Conservation (phyloP, 1,140 invertebrate species). For the Hyphantria cunea region DNA sequence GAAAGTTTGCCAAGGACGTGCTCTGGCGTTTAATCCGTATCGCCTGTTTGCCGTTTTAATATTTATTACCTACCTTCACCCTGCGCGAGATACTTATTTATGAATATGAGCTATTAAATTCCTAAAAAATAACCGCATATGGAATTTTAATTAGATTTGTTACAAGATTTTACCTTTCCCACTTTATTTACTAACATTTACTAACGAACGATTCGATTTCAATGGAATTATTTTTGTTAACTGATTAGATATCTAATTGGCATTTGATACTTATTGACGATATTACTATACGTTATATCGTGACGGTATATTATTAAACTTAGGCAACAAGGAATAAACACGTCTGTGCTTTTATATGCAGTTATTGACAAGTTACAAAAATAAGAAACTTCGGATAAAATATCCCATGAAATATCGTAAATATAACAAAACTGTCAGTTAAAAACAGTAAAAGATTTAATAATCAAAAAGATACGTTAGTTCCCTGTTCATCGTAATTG, state of each 20-base stretch:
- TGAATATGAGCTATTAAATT: conserved; percentile 43
- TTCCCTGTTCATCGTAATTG: conserved; percentile 41
- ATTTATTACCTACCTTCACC: conserved; percentile 48
- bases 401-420: neutral
- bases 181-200: too few relatives aligned
- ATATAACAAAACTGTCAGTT: conserved; percentile 15
- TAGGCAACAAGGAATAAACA: too few relatives aligned
- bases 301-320: too few relatives aligned
- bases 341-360: too few relatives aligned
- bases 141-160: conserved; percentile 1
- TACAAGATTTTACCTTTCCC: too few relatives aligned
- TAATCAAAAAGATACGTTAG: conserved; percentile 23
- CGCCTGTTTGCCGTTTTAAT: conserved; percentile 53
- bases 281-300: too few relatives aligned
- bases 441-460: conserved; percentile 22
- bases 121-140: conserved; percentile 20
- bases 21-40: conserved; percentile 59
- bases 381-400: neutral
- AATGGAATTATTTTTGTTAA: too few relatives aligned
- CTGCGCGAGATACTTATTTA: conserved; percentile 29
- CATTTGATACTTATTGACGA: too few relatives aligned
- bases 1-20: conserved; percentile 75
- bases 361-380: too few relatives aligned
- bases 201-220: too few relatives aligned
- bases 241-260: too few relatives aligned